Base-by-base conservation (phyloP, 2,113 vertebrate genomes). In the Misgurnus mizolepis region DNA sequence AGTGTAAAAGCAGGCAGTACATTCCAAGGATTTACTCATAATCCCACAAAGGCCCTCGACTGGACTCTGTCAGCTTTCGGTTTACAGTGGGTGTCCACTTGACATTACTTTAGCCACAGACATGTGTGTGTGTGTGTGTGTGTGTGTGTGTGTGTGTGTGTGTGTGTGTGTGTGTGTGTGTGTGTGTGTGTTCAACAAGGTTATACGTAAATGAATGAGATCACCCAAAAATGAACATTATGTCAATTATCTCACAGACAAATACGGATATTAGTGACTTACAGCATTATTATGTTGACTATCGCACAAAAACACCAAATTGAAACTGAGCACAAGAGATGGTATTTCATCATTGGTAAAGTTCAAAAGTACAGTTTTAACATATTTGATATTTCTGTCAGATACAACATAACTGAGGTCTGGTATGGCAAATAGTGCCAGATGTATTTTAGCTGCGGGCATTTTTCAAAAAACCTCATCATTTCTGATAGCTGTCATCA, bases 51-150 rank as follows among this genome's bases (percentile, higher is more conserved):
- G 73, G 67, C 72, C 84, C 87, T 84, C 81, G 45, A 58, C 73
- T 39, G 75, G 84, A 85, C 86, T 83, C 68, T 78, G 67, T 83
- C 76, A 85, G 82, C 62, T 88, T 87, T 87, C 82, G 82, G 80
- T 89, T 89, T 89, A 88, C 47, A 43, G 71, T 76, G 80, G 83
- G 79, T 85, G 81, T 90, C 81, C 83, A 73, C 81, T 83, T 88
- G 84, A 89, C 79, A 80, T 73, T 27, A 49, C 45, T 55, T 87
- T 80, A 80, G 83, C 83, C 82, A 11, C 84, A 85, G 78, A 84
- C 85, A 80, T 22, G 80, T 82, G 22, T 22, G 22, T 22, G 22
- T 22, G 22, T 22, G 22, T 22, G 22, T 22, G 22, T 22, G 22
- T 22, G 22, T 22, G 22, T 22, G 22, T 22, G 22, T 22, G 22